Evolutionary conservation across 2,113 vertebrate genomes (phyloP).

Genomic region (Numida meleagris): DNA sequence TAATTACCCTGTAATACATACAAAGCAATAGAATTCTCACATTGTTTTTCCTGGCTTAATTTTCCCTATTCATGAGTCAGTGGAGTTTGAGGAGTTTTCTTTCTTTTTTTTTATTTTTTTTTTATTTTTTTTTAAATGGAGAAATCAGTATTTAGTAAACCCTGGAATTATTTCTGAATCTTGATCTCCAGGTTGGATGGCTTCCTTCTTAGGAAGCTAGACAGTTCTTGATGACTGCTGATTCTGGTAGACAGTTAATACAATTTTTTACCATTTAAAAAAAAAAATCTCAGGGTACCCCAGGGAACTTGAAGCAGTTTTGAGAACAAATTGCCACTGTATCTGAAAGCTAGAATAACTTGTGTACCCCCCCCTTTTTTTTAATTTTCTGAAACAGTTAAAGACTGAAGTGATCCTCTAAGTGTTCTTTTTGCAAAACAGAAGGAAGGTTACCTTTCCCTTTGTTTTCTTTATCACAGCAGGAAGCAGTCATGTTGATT

Average conservation of each 20-base stretch:
- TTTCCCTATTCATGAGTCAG: background rate
- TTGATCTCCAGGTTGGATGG: background rate
- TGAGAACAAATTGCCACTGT: background rate
- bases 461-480: background rate
- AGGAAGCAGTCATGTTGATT: background rate
- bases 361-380: background rate
- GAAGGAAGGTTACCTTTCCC: background rate
- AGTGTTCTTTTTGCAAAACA: background rate
- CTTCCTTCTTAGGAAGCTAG: background rate
- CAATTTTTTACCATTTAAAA: background rate
- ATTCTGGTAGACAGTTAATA: background rate
- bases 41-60: background rate
- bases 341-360: background rate
- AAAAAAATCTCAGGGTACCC: background rate
- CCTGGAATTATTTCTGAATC: background rate
- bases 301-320: background rate
- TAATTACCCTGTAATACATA: background rate
- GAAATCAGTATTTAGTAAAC: background rate
- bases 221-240: background rate
- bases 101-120: background rate
- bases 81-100: background rate
- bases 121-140: background rate
- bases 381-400: background rate
- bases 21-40: background rate
- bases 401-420: background rate